Conservation (phyloP, 1,140 invertebrate species). For the Chironomus striatipennis region DNA sequence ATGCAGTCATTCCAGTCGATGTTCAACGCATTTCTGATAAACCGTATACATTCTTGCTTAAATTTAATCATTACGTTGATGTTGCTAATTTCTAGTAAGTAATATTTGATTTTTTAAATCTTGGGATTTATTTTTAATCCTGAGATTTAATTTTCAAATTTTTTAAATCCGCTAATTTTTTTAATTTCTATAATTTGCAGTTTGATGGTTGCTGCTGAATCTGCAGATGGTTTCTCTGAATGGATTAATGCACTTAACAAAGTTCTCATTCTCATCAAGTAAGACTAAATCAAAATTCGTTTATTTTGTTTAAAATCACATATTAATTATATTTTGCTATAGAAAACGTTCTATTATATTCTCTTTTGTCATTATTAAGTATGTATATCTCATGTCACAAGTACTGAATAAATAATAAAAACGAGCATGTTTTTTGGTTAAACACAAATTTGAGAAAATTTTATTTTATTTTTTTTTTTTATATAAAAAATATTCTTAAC, state of each 20-base stretch:
- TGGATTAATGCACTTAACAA: neutral
- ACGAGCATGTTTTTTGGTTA: neutral
- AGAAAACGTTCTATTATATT: too few relatives aligned
- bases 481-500: constrained; percentile 46
- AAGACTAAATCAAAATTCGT: neutral
- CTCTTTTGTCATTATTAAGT: too few relatives aligned
- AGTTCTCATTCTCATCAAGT: neutral
- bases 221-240: neutral
- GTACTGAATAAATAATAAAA: neutral
- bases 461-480: neutral
- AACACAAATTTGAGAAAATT: neutral
- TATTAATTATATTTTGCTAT: too few relatives aligned
- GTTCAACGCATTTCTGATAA: neutral
- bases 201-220: neutral
- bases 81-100: constrained; percentile 1
- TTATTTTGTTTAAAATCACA: too few relatives aligned
- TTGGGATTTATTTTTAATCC: neutral
- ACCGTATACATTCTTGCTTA: neutral
- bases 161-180: neutral
- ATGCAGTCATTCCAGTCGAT: neutral
- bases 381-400: too few relatives aligned
- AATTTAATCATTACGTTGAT: constrained; percentile 8
- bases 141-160: neutral
- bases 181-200: neutral
- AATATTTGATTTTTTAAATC: neutral